phyloP scores from a whole-genome alignment of 1,140 invertebrate genomes.

The Eupristina koningsbergeri region DNA sequence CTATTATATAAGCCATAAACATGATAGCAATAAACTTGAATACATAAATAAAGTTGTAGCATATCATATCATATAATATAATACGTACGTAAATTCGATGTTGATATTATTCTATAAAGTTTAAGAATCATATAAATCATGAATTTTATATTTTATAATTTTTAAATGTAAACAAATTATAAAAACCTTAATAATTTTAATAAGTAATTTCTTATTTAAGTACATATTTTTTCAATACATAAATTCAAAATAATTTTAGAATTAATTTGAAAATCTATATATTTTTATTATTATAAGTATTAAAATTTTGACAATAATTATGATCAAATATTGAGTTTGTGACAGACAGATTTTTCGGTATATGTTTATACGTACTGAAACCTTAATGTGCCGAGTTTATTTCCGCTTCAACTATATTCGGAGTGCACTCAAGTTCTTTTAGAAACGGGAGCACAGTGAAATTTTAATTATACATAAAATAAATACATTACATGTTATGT shows the following conservation, averaged over 20 bases:
- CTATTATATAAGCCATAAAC: not conserved
- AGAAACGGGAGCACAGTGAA: not conserved
- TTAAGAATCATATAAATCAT: no score
- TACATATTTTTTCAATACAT: not conserved
- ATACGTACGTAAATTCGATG: no score
- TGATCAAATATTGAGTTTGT: not conserved
- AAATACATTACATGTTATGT: not conserved
- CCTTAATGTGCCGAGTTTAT: slow-evolving; percentile 42
- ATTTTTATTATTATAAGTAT: not conserved
- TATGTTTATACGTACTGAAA: not conserved
- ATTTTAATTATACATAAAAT: not conserved
- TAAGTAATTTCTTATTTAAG: not conserved
- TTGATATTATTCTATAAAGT: no score
- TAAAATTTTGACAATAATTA: not conserved
- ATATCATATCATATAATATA: no score
- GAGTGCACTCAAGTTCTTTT: slow-evolving; percentile 13
- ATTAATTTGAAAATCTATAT: not conserved
- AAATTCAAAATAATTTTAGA: no score
- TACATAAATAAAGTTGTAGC: no score
- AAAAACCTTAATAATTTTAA: not conserved
- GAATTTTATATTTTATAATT: not conserved
- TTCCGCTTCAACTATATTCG: slow-evolving; percentile 28
- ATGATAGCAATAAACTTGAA: no score
- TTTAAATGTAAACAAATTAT: not conserved
- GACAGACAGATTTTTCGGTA: not conserved